Conservation (phyloP, 2,888 invertebrate genomes). For the Tenthredo livida region DNA sequence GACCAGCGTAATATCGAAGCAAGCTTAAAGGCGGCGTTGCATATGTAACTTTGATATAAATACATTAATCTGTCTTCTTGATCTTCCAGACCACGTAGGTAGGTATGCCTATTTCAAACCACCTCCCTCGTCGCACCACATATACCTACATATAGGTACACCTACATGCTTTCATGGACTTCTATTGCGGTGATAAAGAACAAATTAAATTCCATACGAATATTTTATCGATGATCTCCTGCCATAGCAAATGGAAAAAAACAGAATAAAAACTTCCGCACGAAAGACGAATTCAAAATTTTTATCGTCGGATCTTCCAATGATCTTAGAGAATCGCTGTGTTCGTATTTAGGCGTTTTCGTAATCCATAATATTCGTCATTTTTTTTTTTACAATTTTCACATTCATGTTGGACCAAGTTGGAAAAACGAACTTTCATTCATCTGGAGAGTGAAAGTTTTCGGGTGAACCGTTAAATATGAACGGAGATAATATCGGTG, state of each 20-base stretch:
- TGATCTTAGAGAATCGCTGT: neutral
- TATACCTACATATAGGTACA: neutral
- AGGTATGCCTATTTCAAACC: neutral
- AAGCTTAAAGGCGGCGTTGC: neutral
- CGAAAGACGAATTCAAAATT: neutral
- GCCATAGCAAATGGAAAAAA: neutral
- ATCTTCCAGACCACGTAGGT: neutral
- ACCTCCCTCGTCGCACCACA: neutral
- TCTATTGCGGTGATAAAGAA: neutral
- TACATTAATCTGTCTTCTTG: conserved; percentile 15
- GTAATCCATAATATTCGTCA: neutral
- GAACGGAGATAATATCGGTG: neutral
- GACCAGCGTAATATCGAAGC: conserved; percentile 27
- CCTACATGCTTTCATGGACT: neutral
- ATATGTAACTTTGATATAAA: conserved; percentile 21
- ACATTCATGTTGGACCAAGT: no score
- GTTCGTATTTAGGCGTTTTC: neutral
- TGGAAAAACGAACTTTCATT: neutral
- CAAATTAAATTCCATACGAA: neutral
- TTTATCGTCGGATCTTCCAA: neutral
- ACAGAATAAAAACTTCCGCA: neutral
- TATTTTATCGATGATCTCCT: neutral
- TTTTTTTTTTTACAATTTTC: neutral
- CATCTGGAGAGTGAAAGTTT: neutral
- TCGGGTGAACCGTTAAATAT: neutral